Base-by-base conservation (phyloP, 2,113 vertebrate species). In the Agelaius tricolor region DNA sequence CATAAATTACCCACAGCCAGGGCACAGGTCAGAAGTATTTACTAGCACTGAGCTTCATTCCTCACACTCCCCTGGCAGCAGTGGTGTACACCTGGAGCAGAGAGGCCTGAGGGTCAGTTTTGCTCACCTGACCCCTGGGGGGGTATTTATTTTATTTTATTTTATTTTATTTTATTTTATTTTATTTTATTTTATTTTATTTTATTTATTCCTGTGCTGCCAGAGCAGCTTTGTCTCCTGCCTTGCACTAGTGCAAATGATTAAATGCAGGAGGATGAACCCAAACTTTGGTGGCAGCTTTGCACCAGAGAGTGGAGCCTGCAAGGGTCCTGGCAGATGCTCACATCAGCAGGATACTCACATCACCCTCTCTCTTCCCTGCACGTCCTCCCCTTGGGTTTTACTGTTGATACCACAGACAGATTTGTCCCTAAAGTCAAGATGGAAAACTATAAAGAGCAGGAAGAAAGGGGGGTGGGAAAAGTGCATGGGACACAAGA, bases 1-100 rank as follows among this genome's bases (percentile, higher is more conserved):
- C 73, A 62, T 91, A 92, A 92, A 94, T 93, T 76, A 87, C 46
- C 80, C 57, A 49, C 85, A 89, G 83, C 19, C 76, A 79, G 73
- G 79, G 46, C 80, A 96, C 0, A 58, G 92, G 94, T 80, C 79
- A 92, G 63, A 94, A 88, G 26, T 80, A 66, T 90, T 96, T 95
- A 79, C 89, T 79, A 55, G 87, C 72, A 86, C 5, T 84, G 92
- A 89, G n/a, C 49, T 90, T 73, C 57, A 28, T 71, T 81, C 37
- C 37, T 84, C 80, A 67, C 44, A 30, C 37, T 77, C 20, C 78
- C 22, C 49, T 94, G 61, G 28, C 33, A 46, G 49, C 28, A 86
- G 27, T 43, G 61, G 55, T 86, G 77, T 28, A 67, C 80, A 33
- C 37, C 26, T 13, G 8, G 26, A 84, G 73, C 54, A 63, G 59